Base-by-base conservation (phyloP, 2,888 invertebrate genomes). In the Drosophila ezoana region DNA sequence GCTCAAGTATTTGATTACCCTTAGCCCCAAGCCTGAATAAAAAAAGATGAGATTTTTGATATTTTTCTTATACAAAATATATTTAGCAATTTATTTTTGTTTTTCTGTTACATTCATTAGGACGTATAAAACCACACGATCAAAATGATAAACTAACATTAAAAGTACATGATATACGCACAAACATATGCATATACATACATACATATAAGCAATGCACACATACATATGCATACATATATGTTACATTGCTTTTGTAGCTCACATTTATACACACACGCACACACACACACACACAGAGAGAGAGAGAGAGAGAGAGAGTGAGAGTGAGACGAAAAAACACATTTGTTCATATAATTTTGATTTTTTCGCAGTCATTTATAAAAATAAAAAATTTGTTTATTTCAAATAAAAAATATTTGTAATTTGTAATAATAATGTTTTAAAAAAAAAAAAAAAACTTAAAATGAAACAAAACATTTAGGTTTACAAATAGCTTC, bases 311-410 rank as follows among this genome's bases (percentile, higher is more conserved):
- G 18, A 0, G 14, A 23, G 23, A 28, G 8, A 28, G 28, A 28
- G 28, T 2, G 28, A 8, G 28, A 38, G 20, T 32, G 20, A 47
- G 58, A 59, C 33, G 40, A 56, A 67, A 67, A 71, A 64, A 57
- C 45, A 58, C 20, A 52, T 62, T 70, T 43, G 20, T 52, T 41
- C 28, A 20, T 40, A 57, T 32, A 43, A 48, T 72, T 67, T 67
- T 45, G 53, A 61, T 52, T 68, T 62, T 51, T 38, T 59, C 35
- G 64, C 59, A 57, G 56, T 71, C 63, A 72, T 79, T 72, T 86
- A 80, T 74, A 82, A 89, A 87, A 81, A 80, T 80, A 80, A 87
- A 87, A 76, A 81, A 64, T 62, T 69, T 64, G 48, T 84, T 77
- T 74, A 83, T 72, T 69, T 68, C 53, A 71, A 74, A 58, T 58